phyloP scores from a whole-genome alignment of 2,113 vertebrate species.

The Uropsilus gracilis region DNA sequence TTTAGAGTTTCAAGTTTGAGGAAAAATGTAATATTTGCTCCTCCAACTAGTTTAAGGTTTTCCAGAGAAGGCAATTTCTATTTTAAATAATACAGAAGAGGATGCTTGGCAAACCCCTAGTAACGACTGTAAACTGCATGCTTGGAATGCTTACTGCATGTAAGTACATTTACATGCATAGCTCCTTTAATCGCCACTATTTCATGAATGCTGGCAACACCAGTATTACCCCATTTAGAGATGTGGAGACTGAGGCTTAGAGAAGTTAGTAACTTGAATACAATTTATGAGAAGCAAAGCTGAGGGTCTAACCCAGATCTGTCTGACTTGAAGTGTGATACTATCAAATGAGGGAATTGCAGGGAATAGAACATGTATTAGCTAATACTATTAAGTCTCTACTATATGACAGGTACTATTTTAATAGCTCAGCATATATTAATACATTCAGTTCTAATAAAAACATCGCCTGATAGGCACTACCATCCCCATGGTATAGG shows the following conservation, averaged over 20 bases:
- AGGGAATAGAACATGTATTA: not conserved
- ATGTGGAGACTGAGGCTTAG: not conserved
- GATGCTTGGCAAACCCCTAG: not conserved
- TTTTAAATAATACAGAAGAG: not conserved
- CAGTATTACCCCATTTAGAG: not conserved
- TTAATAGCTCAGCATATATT: slow-evolving; percentile 1
- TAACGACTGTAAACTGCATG: not conserved
- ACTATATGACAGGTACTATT: not conserved
- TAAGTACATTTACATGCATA: not conserved
- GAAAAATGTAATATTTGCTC: not conserved
- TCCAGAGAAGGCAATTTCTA: not conserved
- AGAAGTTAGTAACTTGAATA: not conserved
- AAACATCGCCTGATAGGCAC: not conserved
- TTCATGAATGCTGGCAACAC: not conserved
- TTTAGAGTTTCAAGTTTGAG: not conserved
- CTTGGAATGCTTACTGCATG: not conserved
- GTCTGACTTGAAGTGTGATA: not conserved
- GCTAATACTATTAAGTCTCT: not conserved
- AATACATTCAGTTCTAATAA: not conserved
- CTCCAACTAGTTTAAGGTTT: not conserved
- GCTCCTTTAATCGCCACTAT: not conserved
- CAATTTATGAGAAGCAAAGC: not conserved
- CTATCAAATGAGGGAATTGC: not conserved
- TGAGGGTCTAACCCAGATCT: not conserved
- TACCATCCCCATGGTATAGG: not conserved